phyloP scores from a whole-genome alignment of 2,113 vertebrate genomes.

The Jaculus jaculus region DNA sequence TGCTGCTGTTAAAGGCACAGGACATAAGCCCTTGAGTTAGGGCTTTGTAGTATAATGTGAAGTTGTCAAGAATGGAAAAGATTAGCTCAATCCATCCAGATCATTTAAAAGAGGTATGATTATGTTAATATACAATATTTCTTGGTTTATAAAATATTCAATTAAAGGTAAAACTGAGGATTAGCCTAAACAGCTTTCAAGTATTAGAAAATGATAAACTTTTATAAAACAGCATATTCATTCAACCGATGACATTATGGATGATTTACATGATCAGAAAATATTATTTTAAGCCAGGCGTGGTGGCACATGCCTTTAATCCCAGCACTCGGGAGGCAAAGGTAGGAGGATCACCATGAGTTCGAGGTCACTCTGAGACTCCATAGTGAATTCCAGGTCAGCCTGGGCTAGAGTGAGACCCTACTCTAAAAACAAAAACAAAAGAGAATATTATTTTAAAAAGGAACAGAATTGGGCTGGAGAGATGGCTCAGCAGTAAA shows the following conservation, averaged over 20 bases:
- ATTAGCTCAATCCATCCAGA: background rate
- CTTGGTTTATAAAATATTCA: background rate
- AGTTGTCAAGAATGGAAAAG: background rate
- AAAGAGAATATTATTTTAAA: too few species aligned
- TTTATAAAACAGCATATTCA: background rate
- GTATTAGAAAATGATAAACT: background rate
- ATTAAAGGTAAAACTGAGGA: background rate
- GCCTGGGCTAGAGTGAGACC: too few species aligned
- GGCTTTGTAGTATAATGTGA: background rate
- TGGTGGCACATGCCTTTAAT: too few species aligned
- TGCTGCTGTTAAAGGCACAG: background rate
- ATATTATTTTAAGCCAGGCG: background rate
- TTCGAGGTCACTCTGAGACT: too few species aligned
- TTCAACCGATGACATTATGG: background rate
- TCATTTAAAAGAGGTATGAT: background rate
- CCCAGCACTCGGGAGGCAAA: too few species aligned
- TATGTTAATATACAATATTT: background rate
- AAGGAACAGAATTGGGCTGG: too few species aligned
- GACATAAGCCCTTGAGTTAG: background rate
- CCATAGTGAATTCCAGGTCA: too few species aligned
- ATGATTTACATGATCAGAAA: too few species aligned
- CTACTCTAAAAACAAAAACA: too few species aligned
- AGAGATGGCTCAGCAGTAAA: too few species aligned
- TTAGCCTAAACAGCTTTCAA: background rate
- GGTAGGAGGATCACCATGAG: too few species aligned